Percentiles rank a stretch among this genome's conserved stretches.
Conservation (phyloP, 2,797 vertebrate species). For the Spinus pinus region DNA sequence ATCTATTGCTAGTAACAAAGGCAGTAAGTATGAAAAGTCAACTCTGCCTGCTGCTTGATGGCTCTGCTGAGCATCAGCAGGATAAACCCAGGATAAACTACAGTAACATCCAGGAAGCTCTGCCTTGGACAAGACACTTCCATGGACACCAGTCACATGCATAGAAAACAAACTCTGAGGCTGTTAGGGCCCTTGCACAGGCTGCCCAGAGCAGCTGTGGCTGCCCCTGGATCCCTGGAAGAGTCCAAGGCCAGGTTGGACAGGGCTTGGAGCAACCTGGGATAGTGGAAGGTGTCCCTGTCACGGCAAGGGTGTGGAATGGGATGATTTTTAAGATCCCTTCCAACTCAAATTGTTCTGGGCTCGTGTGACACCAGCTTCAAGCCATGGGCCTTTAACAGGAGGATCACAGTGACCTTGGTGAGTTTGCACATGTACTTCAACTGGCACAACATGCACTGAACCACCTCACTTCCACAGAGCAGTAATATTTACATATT, state of each 20-base stretch:
- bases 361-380: neutral
- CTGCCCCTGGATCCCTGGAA: neutral
- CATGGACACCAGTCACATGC: accelerated
- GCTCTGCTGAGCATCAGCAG: neutral
- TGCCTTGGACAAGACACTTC: neutral
- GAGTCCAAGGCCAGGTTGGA: neutral
- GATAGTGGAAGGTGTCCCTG: neutral
- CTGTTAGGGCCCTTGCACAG: accelerated
- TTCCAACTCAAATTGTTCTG: neutral
- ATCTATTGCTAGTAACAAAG: neutral
- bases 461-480: neutral
- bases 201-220: accelerated
- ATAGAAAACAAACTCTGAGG: neutral
- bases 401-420: neutral
- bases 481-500: neutral
- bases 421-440: neutral
- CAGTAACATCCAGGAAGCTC: neutral
- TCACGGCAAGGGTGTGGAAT: neutral
- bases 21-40: neutral
- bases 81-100: neutral
- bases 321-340: neutral
- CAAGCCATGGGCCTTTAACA: accelerated
- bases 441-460: neutral
- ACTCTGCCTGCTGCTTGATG: neutral
- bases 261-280: accelerated